Evolutionary conservation across 2,113 vertebrate species (phyloP), one percentile per base, ranked within the genome.

Genomic region (Mola mola): DNA sequence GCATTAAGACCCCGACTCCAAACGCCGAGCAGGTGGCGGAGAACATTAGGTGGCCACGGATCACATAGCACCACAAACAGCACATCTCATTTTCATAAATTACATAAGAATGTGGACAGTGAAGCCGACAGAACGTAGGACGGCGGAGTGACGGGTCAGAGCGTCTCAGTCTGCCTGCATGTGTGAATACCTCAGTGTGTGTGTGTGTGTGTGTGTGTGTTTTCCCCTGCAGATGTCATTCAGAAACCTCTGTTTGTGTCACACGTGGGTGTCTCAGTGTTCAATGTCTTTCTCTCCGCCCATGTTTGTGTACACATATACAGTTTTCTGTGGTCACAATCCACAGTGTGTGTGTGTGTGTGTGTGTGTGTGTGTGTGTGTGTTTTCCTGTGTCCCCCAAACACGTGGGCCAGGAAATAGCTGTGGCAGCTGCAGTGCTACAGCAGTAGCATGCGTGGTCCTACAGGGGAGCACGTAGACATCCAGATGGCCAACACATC

Each of bases 401-500:
- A n/a, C 49, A 62, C 69, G 77, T 72, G 71, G 72, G 79, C 73
- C 68, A 65, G 66, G 75, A 87, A 85, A 89, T 86, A 86, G 83
- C 86, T 83, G 64, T 61, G 60, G 78, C 84, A 87, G 68, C 65
- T 80, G 64, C 28, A 69, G 41, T 31, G n/a, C 51, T 51, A 43
- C 74, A 73, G 63, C 66, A 55, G 64, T 76, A 66, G 49, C 69
- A 66, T 73, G 79, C 81, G 72, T 50, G 38, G 81, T 89, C 84
- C 85, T 87, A 74, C 31, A 89, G 78, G 81, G 82, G 81, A 34
- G 11, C 33, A 34, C 33, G 15, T 34, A 82, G 72, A 76, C 41
- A 50, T 78, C 79, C 91, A 93, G 90, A 91, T 92, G 90, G 89
- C 85, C 83, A 69, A 58, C 58, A 63, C 68, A 72, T 73, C 41